These are phyloP conservation scores for Rhinichthys osculus DNA, from an alignment of 2,797 vertebrate genomes.

Conservation along the genomic window DNA sequence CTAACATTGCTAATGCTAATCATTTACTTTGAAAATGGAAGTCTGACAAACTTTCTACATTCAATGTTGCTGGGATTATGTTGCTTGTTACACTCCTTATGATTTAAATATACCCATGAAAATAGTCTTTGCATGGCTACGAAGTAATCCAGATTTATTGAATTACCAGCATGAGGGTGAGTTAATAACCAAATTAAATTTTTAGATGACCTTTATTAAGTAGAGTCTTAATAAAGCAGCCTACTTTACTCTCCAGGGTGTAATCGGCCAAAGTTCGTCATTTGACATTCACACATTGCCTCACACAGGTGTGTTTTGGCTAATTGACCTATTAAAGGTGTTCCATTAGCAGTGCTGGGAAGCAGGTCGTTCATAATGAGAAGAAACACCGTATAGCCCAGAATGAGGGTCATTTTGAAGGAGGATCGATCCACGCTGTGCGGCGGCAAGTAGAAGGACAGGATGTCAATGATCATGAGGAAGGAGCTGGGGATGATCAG, in stretches of 20 bases:
- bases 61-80: no score
- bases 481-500: slow-evolving; percentile 85
- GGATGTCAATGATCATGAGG: slow-evolving; percentile 83
- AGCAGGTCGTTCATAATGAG: slow-evolving; percentile 85
- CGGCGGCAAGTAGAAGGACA: slow-evolving; percentile 84
- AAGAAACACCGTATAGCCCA: slow-evolving; percentile 85
- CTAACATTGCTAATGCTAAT: not conserved
- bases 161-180: no score
- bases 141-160: no score
- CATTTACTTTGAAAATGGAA: no score
- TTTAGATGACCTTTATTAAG: not conserved
- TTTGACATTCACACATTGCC: not conserved
- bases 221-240: not conserved
- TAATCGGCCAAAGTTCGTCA: not conserved
- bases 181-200: not conserved
- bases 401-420: slow-evolving; percentile 85
- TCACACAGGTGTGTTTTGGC: not conserved
- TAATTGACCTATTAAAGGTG: slow-evolving; percentile 80
- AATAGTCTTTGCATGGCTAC: not conserved
- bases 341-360: slow-evolving; percentile 81
- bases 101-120: not conserved
- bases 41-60: not conserved
- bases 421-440: slow-evolving; percentile 81
- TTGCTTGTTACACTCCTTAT: no score
- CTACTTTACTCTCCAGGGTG: not conserved